Evolutionary conservation across 2,797 vertebrate genomes (phyloP), one percentile per base, ranked within the genome.

Genomic region (Babyrousa celebensis): DNA sequence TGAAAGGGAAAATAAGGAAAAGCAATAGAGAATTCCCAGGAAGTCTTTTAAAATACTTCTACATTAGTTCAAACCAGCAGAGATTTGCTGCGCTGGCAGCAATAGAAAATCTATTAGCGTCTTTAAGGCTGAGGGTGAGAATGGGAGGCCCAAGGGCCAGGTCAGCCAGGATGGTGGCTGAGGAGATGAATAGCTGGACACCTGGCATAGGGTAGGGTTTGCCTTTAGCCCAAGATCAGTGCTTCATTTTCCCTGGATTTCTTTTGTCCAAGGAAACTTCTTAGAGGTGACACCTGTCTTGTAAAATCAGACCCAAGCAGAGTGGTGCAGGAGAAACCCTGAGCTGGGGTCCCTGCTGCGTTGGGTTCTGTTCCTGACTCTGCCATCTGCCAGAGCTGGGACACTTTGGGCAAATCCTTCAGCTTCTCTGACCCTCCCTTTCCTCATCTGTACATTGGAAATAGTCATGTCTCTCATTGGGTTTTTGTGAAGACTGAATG

Each of bases 61-160:
- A 97, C 97, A 97, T 98, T 98, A 98, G 96, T 98, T 98, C 97
- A 98, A 97, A 97, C 96, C 97, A 98, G 96, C 94, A 97, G 98
- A 98, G 97, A 89, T 97, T 98, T 98, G 89, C 97, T 98, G 89
- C 98, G 98, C 98, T 97, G 95, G 86, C 79, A 98, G 98, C 97
- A 97, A 95, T 94, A 98, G 96, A 98, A 98, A 98, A 98, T 98
- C 97, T 98, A 96, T 98, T 98, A 98, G 96, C 72, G 52, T 96
- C 97, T 98, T 98, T 96, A 97, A 98, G 96, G 97, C 94, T 85
- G 89, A 77, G 92, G 98, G 96, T 96, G 94, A 97, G 98, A 96
- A 97, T 97, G 96, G 93, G 62, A 97, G 97, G 54, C 67, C 90
- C 21, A 29, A 36, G 77, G 95, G 80, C 96, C 96, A 98, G 98